These are phyloP conservation scores for Tetanocera ferruginea DNA, from an alignment of 2,888 invertebrate genomes.

Conservation along the genomic window DNA sequence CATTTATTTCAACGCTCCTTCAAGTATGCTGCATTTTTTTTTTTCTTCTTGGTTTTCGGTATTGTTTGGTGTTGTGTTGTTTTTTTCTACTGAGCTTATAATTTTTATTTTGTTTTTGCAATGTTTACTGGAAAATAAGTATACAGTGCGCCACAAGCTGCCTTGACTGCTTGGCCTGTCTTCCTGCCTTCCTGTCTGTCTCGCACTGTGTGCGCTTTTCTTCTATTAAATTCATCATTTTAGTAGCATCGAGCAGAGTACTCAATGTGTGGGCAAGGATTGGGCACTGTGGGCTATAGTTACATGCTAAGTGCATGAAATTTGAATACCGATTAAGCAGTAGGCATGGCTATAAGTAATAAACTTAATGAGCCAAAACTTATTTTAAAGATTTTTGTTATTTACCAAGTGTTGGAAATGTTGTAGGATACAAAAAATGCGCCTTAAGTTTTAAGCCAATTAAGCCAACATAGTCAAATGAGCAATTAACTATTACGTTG, in stretches of 20 bases:
- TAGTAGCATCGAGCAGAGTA: background rate
- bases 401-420: too few species aligned
- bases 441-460: too few species aligned
- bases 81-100: background rate
- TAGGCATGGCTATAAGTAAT: too few species aligned
- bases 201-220: background rate
- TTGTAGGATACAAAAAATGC: too few species aligned
- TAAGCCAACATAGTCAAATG: too few species aligned
- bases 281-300: too few species aligned
- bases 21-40: background rate
- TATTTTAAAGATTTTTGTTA: too few species aligned
- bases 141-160: constrained; percentile 7
- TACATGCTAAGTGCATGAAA: too few species aligned
- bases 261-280: background rate
- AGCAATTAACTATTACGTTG: too few species aligned
- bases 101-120: background rate
- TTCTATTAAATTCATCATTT: background rate
- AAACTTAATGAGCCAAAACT: too few species aligned
- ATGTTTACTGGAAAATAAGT: constrained; percentile 4
- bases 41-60: background rate
- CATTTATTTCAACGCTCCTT: constrained; percentile 35
- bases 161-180: background rate
- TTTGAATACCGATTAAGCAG: too few species aligned
- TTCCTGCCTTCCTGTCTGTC: background rate
- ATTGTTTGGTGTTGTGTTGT: background rate